A percentile compares a stretch with the other conserved stretches of the same genome.
These are phyloP conservation scores for Amorpha juglandis DNA, from an alignment of 2,888 invertebrate species.

Conservation along the genomic window DNA sequence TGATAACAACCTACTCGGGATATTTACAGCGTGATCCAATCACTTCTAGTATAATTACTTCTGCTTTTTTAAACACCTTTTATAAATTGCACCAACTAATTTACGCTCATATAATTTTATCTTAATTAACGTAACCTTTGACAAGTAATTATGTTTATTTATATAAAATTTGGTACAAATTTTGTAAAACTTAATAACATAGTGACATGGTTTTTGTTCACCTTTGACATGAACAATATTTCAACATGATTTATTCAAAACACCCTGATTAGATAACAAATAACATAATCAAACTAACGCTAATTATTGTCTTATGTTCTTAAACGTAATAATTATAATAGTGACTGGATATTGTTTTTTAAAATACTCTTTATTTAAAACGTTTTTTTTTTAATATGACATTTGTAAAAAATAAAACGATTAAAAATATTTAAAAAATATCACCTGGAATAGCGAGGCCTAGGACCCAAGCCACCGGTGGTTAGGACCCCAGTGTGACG, in stretches of 20 bases:
- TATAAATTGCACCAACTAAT: not conserved
- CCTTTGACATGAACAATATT: not conserved
- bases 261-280: not conserved
- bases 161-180: not conserved
- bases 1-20: no score
- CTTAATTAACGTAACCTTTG: constrained; percentile 14
- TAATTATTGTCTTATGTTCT: not conserved
- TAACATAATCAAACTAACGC: not conserved
- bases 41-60: no score
- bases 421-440: no score
- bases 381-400: no score
- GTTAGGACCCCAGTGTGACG: no score
- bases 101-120: not conserved
- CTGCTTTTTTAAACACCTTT: no score
- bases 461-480: no score
- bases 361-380: no score
- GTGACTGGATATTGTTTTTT: not conserved
- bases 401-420: no score
- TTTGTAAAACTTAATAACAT: not conserved
- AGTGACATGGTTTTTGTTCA: not conserved
- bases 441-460: no score
- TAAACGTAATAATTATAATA: not conserved
- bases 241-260: not conserved
- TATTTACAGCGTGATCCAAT: no score
- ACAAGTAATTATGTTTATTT: not conserved